Evolutionary conservation across 1,140 invertebrate species (phyloP).

Genomic region (Mya arenaria): DNA sequence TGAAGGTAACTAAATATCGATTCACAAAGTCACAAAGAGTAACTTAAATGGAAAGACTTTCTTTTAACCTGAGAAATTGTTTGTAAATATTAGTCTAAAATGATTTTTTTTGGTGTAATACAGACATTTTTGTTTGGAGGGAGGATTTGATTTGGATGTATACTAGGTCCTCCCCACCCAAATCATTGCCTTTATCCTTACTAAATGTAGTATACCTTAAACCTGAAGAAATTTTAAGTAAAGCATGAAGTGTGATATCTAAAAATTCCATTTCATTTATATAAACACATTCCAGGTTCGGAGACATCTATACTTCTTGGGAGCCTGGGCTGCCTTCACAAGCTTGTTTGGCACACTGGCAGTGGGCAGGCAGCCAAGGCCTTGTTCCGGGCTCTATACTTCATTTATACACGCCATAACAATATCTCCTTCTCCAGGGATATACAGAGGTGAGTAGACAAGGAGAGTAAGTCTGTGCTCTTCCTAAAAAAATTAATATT

Average conservation of each 20-base stretch:
- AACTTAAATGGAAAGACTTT: no score
- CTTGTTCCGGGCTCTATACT: constrained; percentile 68
- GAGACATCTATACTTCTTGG: constrained; percentile 62
- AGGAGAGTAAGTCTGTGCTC: no score
- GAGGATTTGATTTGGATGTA: no score
- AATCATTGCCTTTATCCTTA: no score
- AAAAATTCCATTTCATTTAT: no score
- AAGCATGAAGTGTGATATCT: background rate
- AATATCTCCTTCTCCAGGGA: constrained; percentile 64
- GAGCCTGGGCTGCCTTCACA: constrained; percentile 67
- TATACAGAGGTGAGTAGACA: constrained; percentile 64
- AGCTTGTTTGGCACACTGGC: constrained; percentile 67
- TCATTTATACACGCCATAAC: constrained; percentile 66
- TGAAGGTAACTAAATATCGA: constrained; percentile 49
- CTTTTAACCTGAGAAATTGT: no score
- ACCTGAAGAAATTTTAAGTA: background rate
- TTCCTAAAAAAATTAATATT: no score
- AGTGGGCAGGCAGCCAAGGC: constrained; percentile 60
- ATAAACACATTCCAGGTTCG: constrained; percentile 48
- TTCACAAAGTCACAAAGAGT: no score
- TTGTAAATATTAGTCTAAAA: no score
- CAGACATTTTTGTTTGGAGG: no score
- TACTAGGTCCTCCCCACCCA: no score
- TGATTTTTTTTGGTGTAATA: no score
- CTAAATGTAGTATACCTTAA: background rate